These are phyloP conservation scores for Clepsis dumicolana DNA, from an alignment of 2,888 invertebrate genomes.

Conservation along the genomic window DNA sequence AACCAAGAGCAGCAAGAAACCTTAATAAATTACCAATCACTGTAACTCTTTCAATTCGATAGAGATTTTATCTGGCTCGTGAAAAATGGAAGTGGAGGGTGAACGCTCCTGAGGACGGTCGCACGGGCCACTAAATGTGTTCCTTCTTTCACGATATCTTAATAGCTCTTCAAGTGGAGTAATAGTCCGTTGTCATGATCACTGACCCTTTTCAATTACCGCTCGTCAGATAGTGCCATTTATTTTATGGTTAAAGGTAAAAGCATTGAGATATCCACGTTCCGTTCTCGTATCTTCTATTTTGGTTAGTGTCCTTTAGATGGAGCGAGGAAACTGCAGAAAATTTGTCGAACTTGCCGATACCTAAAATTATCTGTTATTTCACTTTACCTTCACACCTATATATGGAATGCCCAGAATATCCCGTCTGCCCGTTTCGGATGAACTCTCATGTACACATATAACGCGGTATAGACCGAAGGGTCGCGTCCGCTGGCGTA, in stretches of 20 bases:
- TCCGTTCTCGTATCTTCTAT: neutral
- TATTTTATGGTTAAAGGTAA: constrained; percentile 19
- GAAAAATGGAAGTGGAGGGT: constrained; percentile 38
- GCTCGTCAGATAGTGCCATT: constrained; percentile 9
- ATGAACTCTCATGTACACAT: constrained; percentile 35
- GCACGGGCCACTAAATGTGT: constrained; percentile 30
- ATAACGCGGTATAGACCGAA: constrained; percentile 41
- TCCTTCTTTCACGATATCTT: constrained; percentile 34
- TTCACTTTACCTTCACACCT: constrained; percentile 27
- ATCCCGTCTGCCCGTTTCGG: constrained; percentile 35
- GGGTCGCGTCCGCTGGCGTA: constrained; percentile 54
- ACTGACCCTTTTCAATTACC: constrained; percentile 28
- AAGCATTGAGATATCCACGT: constrained; percentile 14
- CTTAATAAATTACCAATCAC: constrained; percentile 37
- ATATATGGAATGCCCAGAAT: constrained; percentile 26
- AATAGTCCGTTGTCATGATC: constrained; percentile 31
- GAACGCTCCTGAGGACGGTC: constrained; percentile 31
- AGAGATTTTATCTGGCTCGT: constrained; percentile 39
- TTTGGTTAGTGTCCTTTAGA: neutral
- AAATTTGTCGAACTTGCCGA: neutral
- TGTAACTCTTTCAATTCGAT: constrained; percentile 40
- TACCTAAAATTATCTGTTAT: constrained; percentile 11
- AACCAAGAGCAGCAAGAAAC: constrained; percentile 26
- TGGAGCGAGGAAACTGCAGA: neutral
- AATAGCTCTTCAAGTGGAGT: constrained; percentile 34